Percentiles rank a stretch among this genome's conserved stretches.
Conservation (phyloP, 1,140 invertebrate species). For the Tenebrio molitor region DNA sequence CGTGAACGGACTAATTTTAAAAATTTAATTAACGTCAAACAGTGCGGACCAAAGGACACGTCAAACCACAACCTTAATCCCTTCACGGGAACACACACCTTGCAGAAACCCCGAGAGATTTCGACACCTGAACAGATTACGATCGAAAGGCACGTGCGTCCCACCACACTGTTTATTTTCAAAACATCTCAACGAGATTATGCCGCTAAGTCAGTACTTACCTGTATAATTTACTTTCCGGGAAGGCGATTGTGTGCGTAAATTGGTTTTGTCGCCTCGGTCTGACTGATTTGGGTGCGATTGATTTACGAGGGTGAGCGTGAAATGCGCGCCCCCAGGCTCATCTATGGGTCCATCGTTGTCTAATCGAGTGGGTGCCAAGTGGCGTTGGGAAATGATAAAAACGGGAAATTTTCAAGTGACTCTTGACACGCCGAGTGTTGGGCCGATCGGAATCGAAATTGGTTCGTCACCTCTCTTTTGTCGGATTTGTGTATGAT, state of each 20-base stretch:
- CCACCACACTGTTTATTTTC: constrained; percentile 30
- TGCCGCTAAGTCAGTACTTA: background rate
- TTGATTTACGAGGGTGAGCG: background rate
- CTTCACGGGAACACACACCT: constrained; percentile 1
- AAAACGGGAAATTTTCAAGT: too few relatives aligned
- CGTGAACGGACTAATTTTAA: too few relatives aligned
- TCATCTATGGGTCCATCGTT: too few relatives aligned
- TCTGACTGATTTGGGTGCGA: background rate
- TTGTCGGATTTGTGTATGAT: background rate
- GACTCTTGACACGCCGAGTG: too few relatives aligned
- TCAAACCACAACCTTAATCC: constrained; percentile 14
- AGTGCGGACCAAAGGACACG: constrained; percentile 4
- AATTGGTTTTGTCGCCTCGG: constrained; percentile 14
- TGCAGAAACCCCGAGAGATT: background rate
- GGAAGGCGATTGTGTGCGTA: constrained; percentile 17
- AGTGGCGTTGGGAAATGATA: too few relatives aligned
- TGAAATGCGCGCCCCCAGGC: too few relatives aligned
- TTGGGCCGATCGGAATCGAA: too few relatives aligned
- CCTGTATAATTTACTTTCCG: constrained; percentile 25
- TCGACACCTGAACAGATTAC: constrained; percentile 31
- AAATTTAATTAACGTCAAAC: too few relatives aligned
- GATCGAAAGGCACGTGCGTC: constrained; percentile 27
- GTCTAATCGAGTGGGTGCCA: too few relatives aligned
- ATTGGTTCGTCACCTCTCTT: too few relatives aligned
- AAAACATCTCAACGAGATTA: constrained; percentile 33